A percentile compares a stretch with the other conserved stretches of the same genome.
phyloP scores from a whole-genome alignment of 2,113 vertebrate genomes.

The Benitochromis conjunctus region DNA sequence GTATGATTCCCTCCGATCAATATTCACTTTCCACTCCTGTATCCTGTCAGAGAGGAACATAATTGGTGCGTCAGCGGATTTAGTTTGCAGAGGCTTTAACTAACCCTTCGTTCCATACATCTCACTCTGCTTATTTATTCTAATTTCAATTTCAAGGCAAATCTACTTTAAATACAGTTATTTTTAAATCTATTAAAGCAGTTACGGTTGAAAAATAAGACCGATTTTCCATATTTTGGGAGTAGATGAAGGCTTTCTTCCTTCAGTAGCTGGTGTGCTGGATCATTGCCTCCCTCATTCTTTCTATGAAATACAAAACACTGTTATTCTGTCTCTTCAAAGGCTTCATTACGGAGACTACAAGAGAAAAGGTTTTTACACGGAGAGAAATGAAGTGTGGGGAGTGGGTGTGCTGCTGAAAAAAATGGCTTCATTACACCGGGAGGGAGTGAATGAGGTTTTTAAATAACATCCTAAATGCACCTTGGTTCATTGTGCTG shows the following conservation, averaged over 20 bases:
- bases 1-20: slow-evolving; percentile 36
- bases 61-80: neutral
- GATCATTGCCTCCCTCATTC: neutral
- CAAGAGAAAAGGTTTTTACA: neutral
- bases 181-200: neutral
- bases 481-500: neutral
- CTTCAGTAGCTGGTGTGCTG: neutral
- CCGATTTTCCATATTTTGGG: neutral
- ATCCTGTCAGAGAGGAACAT: neutral
- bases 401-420: neutral
- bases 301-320: neutral
- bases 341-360: slow-evolving; percentile 8
- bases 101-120: neutral
- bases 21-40: slow-evolving; percentile 3
- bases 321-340: slow-evolving; percentile 1
- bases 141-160: neutral
- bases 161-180: neutral
- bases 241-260: neutral
- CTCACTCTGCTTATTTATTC: neutral
- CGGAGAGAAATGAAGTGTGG: slow-evolving; percentile 12
- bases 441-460: neutral
- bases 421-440: slow-evolving; percentile 30
- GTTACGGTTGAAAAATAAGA: neutral
- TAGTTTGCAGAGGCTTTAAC: neutral
- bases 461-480: slow-evolving; percentile 28